Evolutionary conservation across 2,888 invertebrate genomes (phyloP).

Genomic region (Nycteola revayana): DNA sequence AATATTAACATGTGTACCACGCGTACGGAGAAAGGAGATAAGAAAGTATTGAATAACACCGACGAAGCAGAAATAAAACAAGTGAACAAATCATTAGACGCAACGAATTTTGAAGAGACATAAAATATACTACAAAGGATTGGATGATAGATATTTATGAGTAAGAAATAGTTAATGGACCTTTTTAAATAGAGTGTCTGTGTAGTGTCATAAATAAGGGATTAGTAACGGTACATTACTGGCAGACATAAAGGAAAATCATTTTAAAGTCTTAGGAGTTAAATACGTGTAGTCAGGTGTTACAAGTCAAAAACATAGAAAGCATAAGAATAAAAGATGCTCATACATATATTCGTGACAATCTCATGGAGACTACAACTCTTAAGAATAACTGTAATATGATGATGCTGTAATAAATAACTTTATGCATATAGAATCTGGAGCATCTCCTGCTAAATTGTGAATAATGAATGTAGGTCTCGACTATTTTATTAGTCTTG

Average conservation of each 20-base stretch:
- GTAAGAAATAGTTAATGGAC: neutral
- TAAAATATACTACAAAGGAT: too few relatives aligned
- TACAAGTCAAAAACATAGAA: constrained; percentile 4
- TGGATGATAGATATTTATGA: neutral
- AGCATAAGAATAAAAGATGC: neutral
- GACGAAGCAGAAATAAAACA: constrained; percentile 13
- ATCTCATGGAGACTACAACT: neutral
- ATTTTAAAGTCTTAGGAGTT: constrained; percentile 9
- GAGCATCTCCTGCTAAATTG: constrained; percentile 40
- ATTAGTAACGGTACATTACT: constrained; percentile 27
- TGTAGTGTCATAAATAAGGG: constrained; percentile 17
- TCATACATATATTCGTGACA: too few relatives aligned
- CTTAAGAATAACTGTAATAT: constrained; percentile 1
- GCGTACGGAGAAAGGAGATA: constrained; percentile 25
- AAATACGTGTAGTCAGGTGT: constrained; percentile 13
- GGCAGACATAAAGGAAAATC: constrained; percentile 27
- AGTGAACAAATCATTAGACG: too few relatives aligned
- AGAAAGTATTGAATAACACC: constrained; percentile 27
- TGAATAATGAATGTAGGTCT: too few relatives aligned
- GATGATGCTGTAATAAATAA: constrained; percentile 26
- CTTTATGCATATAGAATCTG: constrained; percentile 29
- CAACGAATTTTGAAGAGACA: too few relatives aligned
- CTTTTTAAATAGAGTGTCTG: constrained; percentile 6
- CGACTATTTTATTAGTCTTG: too few relatives aligned
- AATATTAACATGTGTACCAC: constrained; percentile 25